Evolutionary conservation across 2,113 vertebrate genomes (phyloP).

Genomic region (Xiphophorus maculatus): DNA sequence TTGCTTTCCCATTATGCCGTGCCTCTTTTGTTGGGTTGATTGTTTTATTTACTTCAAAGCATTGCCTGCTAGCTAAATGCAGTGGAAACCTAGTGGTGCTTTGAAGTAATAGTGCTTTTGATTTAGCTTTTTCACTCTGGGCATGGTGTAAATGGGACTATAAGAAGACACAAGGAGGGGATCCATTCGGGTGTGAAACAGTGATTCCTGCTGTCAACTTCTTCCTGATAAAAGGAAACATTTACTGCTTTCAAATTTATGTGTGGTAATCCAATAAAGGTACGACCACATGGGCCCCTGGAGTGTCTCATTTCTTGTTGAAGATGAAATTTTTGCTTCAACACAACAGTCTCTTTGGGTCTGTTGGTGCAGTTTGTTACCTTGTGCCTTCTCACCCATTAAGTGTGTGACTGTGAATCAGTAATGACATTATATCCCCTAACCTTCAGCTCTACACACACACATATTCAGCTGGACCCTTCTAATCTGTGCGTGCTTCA

Average conservation of each 20-base stretch:
- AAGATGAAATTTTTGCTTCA: constrained; percentile 45
- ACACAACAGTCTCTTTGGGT: constrained; percentile 39
- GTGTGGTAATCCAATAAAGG: constrained; percentile 61
- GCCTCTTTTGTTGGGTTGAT: constrained; percentile 50
- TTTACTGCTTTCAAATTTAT: constrained; percentile 53
- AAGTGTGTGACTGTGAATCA: constrained; percentile 73
- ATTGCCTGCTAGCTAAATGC: constrained; percentile 57
- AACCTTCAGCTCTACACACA: constrained; percentile 55
- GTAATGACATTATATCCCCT: constrained; percentile 81
- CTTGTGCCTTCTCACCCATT: constrained; percentile 79
- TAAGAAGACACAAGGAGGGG: constrained; percentile 76
- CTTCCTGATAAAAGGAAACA: constrained; percentile 48
- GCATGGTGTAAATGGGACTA: constrained; percentile 58
- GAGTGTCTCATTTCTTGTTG: constrained; percentile 37
- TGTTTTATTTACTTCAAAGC: constrained; percentile 76
- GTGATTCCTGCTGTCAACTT: constrained; percentile 50
- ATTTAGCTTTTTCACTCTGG: constrained; percentile 64
- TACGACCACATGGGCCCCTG: constrained; percentile 27
- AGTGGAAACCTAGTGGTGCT: constrained; percentile 54
- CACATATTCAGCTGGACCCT: constrained; percentile 54
- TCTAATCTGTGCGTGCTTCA: constrained; percentile 56
- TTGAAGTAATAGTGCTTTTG: constrained; percentile 73
- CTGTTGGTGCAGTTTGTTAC: constrained; percentile 52
- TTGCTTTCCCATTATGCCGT: constrained; percentile 35
- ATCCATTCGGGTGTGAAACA: constrained; percentile 45